phyloP scores from a whole-genome alignment of 2,113 vertebrate genomes.

The Fulica atra region DNA sequence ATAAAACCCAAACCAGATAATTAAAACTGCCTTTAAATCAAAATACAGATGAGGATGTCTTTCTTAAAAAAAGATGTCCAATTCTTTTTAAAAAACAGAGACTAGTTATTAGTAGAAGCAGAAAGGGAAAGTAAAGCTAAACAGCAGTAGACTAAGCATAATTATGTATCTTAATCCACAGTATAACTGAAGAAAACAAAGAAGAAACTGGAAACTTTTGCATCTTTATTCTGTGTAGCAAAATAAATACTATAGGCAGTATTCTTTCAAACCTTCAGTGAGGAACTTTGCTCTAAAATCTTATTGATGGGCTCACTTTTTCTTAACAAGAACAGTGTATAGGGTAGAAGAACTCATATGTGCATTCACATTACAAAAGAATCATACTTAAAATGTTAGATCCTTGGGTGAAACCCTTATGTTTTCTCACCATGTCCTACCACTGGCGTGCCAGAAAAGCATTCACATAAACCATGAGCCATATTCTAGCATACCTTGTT shows the following conservation, averaged over 20 bases:
- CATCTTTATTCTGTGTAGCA: not conserved
- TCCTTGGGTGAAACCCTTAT: not conserved
- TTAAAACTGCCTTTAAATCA: not conserved
- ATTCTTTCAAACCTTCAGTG: not conserved
- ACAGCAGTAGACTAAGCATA: not conserved
- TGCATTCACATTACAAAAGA: not conserved
- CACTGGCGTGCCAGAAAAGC: not conserved
- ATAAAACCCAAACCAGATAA: not conserved
- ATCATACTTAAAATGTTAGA: not conserved
- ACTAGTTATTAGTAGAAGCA: not conserved
- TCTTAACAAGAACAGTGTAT: not conserved
- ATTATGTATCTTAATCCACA: not conserved
- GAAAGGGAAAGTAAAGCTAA: not conserved
- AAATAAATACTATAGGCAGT: not conserved
- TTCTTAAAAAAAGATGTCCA: not conserved
- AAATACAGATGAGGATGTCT: not conserved
- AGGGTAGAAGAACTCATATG: fast-evolving
- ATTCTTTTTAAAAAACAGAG: not conserved
- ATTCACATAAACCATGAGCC: not conserved
- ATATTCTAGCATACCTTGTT: not conserved
- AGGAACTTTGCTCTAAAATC: not conserved
- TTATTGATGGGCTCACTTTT: fast-evolving
- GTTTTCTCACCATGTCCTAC: not conserved
- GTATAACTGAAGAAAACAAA: not conserved
- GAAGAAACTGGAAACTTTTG: not conserved